Base-by-base conservation (phyloP, 35 echinoderm and acorn worm species). In the Lytechinus variegatus region DNA sequence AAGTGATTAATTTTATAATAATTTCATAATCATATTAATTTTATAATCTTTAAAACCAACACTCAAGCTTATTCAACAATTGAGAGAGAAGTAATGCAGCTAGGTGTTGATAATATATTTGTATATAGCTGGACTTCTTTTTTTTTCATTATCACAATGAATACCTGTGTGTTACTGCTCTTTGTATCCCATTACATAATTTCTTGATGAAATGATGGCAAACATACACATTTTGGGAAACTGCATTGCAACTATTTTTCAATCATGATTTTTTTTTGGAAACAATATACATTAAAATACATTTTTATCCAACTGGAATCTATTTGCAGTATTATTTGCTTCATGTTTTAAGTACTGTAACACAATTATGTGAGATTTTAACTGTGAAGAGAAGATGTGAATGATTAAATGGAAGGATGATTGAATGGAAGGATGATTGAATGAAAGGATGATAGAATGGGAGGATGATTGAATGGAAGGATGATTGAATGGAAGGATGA, bases 191-290 rank as follows among this genome's bases (percentile, higher is more conserved):
- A 24, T 71, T 21, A 71, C 4, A 4, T 21, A 71, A 71, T 21
- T 21, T 71, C 33, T 44, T 2, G 33, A 71, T 71, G 61, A 21
- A 71, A 71, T 71, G 14, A 71, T 13, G 16, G n/a, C 66, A 79
- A n/a, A 79, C 6, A 24, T n/a, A 24, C 19, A 24, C 0, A 79
- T 79, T 79, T 79, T 16, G 24, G 66, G n/a, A 16, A 79, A 79
- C 66, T 24, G 66, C 66, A 44, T 44, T 44, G 33, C 33, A 44
- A 44, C 33, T 44, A 44, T 44, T 44, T 44, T 44, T 79, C 1
- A 79, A 79, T 79, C 66, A 79, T 79, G 66, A 79, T 79, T 79
- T 71, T 79, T 79, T 79, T 71, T 79, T 79, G 8, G 66, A 79
- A 24, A 79, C 9, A 79, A 19, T 27, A 27, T 79, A 79, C 66